Conservation (phyloP, 2,113 vertebrate species). For the human region GRCh38 chr1:108639001-108639500, state of each 20-base stretch:
- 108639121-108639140: conserved; percentile 74
- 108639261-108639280: conserved; percentile 78
- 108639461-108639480: too few relatives aligned
- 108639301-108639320: conserved; percentile 82
- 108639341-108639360: not conserved
- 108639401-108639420: not conserved
- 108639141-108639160: conserved; percentile 71
- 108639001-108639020: conserved; percentile 47
- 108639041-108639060: conserved; percentile 29
- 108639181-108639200: conserved; percentile 67
- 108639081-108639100: conserved; percentile 45
- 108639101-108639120: conserved; percentile 52
- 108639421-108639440: not conserved
- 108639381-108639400: not conserved
- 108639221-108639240: conserved; percentile 16
- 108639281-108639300: conserved; percentile 68
- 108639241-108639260: conserved; percentile 67
- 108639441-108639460: not conserved
- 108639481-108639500: not conserved
- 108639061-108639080: conserved; percentile 3
- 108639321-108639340: conserved; percentile 52
- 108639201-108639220: conserved; percentile 56
- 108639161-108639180: conserved; percentile 77
- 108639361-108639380: not conserved
- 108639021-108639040: not conserved